Conservation (phyloP, 2,113 vertebrate species). For the Nothocercus nigrocapillus region DNA sequence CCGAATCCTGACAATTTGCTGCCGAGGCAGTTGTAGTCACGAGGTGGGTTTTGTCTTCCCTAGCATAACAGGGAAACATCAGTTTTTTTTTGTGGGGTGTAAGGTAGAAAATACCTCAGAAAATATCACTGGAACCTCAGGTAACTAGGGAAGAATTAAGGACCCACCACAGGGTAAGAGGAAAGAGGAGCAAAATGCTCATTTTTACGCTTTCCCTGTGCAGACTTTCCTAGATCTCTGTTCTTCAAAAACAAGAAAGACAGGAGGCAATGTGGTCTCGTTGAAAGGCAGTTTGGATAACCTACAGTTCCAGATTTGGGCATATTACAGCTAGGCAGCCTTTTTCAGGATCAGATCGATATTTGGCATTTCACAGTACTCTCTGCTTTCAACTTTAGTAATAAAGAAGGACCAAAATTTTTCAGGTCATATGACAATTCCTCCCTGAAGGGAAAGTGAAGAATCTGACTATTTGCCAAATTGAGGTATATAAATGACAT, state of each 20-base stretch:
- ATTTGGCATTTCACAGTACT: neutral
- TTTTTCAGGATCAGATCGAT: constrained; percentile 14
- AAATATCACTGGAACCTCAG: neutral
- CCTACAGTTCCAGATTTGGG: neutral
- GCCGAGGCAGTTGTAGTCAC: neutral
- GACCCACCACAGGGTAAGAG: neutral
- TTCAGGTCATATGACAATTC: neutral
- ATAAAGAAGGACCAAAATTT: constrained; percentile 14
- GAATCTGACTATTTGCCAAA: neutral
- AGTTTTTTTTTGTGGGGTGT: neutral
- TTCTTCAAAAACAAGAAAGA: neutral
- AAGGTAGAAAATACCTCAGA: rapidly evolving
- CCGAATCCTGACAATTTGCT: constrained; percentile 3
- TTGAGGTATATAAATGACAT: neutral
- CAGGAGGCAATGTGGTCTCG: neutral
- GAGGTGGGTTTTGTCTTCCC: neutral
- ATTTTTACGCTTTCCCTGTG: rapidly evolving
- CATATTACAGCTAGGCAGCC: neutral
- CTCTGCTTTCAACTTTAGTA: neutral
- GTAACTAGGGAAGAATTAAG: neutral
- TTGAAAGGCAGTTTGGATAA: neutral
- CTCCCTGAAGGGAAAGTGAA: neutral
- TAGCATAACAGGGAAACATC: rapidly evolving
- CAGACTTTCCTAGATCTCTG: neutral
- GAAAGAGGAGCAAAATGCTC: neutral